Evolutionary conservation across 2,113 vertebrate genomes (phyloP).

Genomic region (Vulpes lagopus): DNA sequence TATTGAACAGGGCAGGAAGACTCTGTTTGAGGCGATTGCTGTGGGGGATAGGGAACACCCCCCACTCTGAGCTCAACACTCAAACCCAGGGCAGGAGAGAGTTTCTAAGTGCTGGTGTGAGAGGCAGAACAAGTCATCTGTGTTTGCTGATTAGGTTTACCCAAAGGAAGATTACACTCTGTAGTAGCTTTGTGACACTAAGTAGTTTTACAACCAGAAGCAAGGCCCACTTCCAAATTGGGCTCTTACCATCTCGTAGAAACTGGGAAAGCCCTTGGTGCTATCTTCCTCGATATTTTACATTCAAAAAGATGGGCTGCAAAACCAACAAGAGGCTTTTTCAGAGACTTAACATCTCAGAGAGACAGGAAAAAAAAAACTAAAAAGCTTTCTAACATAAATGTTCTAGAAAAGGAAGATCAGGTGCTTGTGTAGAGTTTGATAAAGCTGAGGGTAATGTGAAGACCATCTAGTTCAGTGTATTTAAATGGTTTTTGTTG

Average conservation of each 20-base stretch:
- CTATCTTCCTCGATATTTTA: neutral
- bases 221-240: neutral
- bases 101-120: too few relatives aligned
- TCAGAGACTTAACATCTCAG: neutral
- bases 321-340: neutral
- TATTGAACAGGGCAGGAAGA: neutral
- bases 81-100: neutral
- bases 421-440: neutral
- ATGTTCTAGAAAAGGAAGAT: neutral
- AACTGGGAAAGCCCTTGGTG: accelerated
- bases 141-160: neutral
- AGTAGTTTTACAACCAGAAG: neutral
- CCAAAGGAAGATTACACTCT: neutral
- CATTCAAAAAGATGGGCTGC: neutral
- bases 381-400: neutral
- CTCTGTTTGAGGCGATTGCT: neutral
- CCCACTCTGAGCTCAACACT: neutral
- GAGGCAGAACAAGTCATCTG: too few relatives aligned
- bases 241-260: accelerated
- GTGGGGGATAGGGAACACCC: neutral
- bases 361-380: neutral
- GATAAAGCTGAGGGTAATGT: neutral
- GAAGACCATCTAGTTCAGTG: neutral
- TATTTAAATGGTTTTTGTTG: neutral
- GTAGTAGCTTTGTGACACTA: neutral